Conservation (phyloP, 2,113 vertebrate genomes). For the Scartelaos histophorus region DNA sequence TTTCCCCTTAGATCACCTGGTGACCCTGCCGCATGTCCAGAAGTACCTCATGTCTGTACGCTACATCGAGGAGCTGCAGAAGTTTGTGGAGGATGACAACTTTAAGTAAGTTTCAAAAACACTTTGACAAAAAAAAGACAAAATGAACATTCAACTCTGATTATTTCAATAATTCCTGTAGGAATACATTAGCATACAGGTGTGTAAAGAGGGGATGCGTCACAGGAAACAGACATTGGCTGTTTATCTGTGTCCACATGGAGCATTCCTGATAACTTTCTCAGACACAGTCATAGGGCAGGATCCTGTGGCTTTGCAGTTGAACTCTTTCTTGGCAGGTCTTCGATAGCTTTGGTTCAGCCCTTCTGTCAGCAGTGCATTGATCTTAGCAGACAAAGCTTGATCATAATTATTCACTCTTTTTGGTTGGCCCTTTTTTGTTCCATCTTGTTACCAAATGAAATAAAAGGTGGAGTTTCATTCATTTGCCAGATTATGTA, state of each 20-base stretch:
- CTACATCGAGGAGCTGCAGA: conserved; percentile 96
- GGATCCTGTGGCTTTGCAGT: background rate
- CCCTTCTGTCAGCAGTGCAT: background rate
- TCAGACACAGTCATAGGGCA: conserved; percentile 2
- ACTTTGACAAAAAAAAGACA: background rate
- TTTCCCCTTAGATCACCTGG: conserved; percentile 82
- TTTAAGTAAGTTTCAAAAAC: conserved; percentile 84
- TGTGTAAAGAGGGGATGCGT: background rate
- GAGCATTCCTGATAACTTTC: conserved; percentile 25
- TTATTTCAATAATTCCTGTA: background rate
- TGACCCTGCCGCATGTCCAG: conserved; percentile 88
- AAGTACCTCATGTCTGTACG: conserved; percentile 93
- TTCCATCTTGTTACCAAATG: background rate
- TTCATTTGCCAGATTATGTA: background rate
- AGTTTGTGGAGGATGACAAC: conserved; percentile 96
- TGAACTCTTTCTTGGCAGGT: background rate
- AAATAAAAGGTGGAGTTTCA: background rate
- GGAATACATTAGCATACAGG: background rate
- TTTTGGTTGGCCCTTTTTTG: background rate
- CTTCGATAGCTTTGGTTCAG: background rate
- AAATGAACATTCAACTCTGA: background rate
- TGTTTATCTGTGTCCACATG: conserved; percentile 18
- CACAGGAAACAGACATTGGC: conserved; percentile 20
- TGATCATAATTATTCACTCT: background rate
- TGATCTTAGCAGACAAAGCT: background rate